Evolutionary conservation across 1,140 invertebrate genomes (phyloP), one percentile per base, ranked within the genome.

Genomic region (Drosophila dunni): DNA sequence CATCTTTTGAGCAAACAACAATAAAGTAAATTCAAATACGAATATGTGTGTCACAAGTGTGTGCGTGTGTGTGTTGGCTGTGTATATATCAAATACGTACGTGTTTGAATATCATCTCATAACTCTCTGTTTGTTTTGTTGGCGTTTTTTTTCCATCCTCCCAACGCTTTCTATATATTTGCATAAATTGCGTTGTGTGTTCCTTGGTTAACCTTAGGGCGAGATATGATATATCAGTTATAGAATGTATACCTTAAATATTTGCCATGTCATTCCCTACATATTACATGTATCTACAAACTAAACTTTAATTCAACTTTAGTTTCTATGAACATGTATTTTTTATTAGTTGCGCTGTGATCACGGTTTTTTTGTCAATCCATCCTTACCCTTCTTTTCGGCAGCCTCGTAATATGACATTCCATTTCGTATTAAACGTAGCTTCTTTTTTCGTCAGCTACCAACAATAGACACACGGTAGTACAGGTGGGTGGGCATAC

Each of bases 161-260:
- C 24, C 5, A 29, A 3, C 6, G 24, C 24, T 15, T 34, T 44
- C 40, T 50, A 33, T 46, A 44, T 46, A 66, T 66, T 56, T 62
- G 48, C 65, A 62, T 69, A 74, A 68, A 73, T 61, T 73, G 40
- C 54, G 70, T 68, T 48, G 48, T 68, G 33, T 73, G 34, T 36
- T 54, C 48, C 29, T 50, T 58, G 46, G 48, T 64, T 48, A 71
- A 48, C 44, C 63, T 67, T 58, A 45, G 13, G 40, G 56, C 38
- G 64, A 73, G 54, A 73, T 61, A 9, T 38, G 50, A 61, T 53
- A 53, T 53, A 11, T 53, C 54, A 53, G 56, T 40, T 68, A 53
- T 40, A 69, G 40, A n/a, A 33, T 42, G 60, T 13, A 62, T 40
- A 7, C 17, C 17, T 57, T 20, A 36, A 50, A 48, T 58, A 68